phyloP scores from a whole-genome alignment of 2,888 invertebrate species.

The Drosophila setosimentum region DNA sequence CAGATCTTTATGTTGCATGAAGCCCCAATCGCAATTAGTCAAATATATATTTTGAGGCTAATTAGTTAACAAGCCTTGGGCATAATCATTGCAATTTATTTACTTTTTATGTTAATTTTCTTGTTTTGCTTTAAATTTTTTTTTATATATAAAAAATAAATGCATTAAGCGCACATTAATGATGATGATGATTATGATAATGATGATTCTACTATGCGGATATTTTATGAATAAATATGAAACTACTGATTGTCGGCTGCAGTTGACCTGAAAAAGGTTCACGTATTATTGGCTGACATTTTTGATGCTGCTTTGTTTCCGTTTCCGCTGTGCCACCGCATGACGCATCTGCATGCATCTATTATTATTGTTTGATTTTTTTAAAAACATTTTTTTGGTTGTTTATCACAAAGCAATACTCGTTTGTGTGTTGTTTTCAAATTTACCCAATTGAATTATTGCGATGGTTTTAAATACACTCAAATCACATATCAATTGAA shows the following conservation, averaged over 20 bases:
- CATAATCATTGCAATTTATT: conserved; percentile 14
- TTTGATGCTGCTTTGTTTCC: conserved; percentile 71
- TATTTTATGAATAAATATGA: conserved; percentile 54
- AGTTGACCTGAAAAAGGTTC: conserved; percentile 17
- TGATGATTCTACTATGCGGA: conserved; percentile 54
- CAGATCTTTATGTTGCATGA: neutral
- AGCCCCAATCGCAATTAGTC: conserved; percentile 55
- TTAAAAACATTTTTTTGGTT: conserved; percentile 1
- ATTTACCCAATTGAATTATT: conserved; percentile 50
- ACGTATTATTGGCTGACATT: conserved; percentile 49
- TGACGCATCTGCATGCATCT: conserved; percentile 49
- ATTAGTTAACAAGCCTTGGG: conserved; percentile 40
- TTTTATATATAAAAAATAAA: conserved; percentile 20
- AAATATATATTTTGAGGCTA: conserved; percentile 40
- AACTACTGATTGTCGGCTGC: conserved; percentile 41
- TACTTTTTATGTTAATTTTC: neutral
- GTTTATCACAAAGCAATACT: conserved; percentile 20
- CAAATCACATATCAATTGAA: conserved; percentile 50
- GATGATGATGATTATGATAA: neutral
- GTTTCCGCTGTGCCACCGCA: conserved; percentile 65
- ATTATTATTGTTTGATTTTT: neutral
- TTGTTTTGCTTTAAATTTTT: neutral
- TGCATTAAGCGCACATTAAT: conserved; percentile 30
- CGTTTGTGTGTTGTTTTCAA: conserved; percentile 31
- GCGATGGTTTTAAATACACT: conserved; percentile 31